Evolutionary conservation across 2,113 vertebrate genomes (phyloP), one percentile per base, ranked within the genome.

Genomic region (Macrotus californicus): DNA sequence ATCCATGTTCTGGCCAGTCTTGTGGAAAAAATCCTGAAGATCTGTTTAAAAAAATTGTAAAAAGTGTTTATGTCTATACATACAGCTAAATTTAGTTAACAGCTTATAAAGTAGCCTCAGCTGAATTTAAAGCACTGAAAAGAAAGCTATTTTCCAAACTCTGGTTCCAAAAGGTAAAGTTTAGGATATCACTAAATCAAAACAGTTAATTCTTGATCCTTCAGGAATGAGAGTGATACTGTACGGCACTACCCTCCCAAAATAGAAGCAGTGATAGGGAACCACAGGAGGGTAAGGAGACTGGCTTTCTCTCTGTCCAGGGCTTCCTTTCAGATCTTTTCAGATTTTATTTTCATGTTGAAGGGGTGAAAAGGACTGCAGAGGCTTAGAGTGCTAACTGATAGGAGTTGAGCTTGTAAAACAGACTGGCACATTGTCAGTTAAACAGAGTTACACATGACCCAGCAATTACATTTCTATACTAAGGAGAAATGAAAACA

Each of bases 21-120:
- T 96, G 89, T 92, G 96, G 97, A 98, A 98, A 91, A 98, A 95
- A 72, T 97, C 96, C 90, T 97, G 97, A 97, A 99, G 98, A 97
- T 98, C 98, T 99, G 98, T 95, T 94, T 95, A 94, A 95, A 97
- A 61, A 64, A 97, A 96, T 94, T 69, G 91, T 21, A 95, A 93
- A 96, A 95, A 92, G 76, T 34, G 6, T 88, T 4, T 89, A 64
- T 79, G 39, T 75, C 61, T 91, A 73, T 43, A 86, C 1, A 76
- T 36, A 95, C 0, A 87, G 34, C 11, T 93, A 94, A 76, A 85
- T 95, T 83, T 66, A 95, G 50, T 77, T 92, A 95, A 66, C 26
- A 92, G 52, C 79, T 77, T 59, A 91, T 89, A 87, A 94, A 95
- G 34, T 67, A 93, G 80, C 67, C 54, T 88, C 79, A 67, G 26